phyloP scores from a whole-genome alignment of 1,140 invertebrate species.

The Saccostrea echinata region DNA sequence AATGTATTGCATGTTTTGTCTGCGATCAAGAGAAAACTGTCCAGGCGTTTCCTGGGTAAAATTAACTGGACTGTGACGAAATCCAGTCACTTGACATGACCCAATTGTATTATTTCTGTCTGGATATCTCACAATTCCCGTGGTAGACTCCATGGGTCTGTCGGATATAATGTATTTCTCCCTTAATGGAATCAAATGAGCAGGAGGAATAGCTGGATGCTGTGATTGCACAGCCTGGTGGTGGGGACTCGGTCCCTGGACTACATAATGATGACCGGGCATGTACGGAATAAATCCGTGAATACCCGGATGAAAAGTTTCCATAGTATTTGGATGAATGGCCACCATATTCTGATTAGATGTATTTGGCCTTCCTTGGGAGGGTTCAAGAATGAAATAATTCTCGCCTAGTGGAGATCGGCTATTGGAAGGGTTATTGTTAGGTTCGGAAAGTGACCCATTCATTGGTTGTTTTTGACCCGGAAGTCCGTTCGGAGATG shows the following conservation, averaged over 20 bases:
- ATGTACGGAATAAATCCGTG: conserved; percentile 20
- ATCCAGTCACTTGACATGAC: conserved; percentile 6
- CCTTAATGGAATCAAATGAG: conserved; percentile 29
- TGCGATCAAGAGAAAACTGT: conserved; percentile 28
- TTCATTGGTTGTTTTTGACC: conserved; percentile 2
- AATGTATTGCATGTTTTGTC: conserved; percentile 9
- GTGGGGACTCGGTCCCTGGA: conserved; percentile 25
- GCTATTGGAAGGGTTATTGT: conserved; percentile 10
- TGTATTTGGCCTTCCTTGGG: background rate
- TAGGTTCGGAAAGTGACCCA: background rate
- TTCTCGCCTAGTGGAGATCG: conserved; percentile 1
- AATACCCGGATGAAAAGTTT: conserved; percentile 1
- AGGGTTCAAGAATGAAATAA: conserved; percentile 22
- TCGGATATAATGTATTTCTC: conserved; percentile 29
- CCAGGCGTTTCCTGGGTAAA: conserved; percentile 7
- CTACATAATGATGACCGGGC: conserved; percentile 30
- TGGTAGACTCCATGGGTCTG: background rate
- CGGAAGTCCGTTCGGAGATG: conserved; percentile 5
- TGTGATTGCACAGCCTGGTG: conserved; percentile 22
- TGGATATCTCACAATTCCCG: conserved; percentile 21
- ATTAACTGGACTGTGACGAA: conserved; percentile 25
- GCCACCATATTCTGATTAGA: background rate
- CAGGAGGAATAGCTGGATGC: background rate
- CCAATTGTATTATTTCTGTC: conserved; percentile 23
- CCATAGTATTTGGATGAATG: background rate